These are phyloP conservation scores for Helogale parvula DNA, from an alignment of 2,113 vertebrate genomes.

Conservation along the genomic window DNA sequence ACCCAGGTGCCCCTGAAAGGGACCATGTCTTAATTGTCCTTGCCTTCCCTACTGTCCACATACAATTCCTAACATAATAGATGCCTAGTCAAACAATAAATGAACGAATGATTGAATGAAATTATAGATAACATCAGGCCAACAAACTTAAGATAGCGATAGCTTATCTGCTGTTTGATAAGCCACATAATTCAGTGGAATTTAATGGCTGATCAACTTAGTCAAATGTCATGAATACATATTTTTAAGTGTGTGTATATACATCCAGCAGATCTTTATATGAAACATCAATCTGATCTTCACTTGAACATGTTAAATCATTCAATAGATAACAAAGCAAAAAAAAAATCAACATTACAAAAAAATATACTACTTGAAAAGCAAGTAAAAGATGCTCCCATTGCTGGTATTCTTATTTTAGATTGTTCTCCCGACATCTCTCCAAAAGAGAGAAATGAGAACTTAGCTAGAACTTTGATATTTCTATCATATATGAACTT, in stretches of 20 bases:
- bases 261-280: not conserved
- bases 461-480: not conserved
- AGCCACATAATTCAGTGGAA: not conserved
- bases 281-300: conserved; percentile 16
- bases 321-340: not conserved
- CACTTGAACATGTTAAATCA: not conserved
- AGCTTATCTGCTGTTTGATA: not conserved
- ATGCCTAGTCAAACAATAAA: not conserved
- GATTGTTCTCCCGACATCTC: not conserved
- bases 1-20: not conserved
- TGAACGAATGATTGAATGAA: not conserved
- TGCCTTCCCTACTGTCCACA: not conserved
- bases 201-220: not conserved
- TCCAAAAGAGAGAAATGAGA: not conserved
- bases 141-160: not conserved
- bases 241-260: not conserved
- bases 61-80: not conserved
- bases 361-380: conserved; percentile 6
- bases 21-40: not conserved
- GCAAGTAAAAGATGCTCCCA: not conserved
- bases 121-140: not conserved
- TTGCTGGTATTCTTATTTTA: not conserved
- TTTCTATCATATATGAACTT: not conserved
- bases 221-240: not conserved
- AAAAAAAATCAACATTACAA: not conserved